phyloP scores from a whole-genome alignment of 2,797 vertebrate genomes.

The Masticophis lateralis region DNA sequence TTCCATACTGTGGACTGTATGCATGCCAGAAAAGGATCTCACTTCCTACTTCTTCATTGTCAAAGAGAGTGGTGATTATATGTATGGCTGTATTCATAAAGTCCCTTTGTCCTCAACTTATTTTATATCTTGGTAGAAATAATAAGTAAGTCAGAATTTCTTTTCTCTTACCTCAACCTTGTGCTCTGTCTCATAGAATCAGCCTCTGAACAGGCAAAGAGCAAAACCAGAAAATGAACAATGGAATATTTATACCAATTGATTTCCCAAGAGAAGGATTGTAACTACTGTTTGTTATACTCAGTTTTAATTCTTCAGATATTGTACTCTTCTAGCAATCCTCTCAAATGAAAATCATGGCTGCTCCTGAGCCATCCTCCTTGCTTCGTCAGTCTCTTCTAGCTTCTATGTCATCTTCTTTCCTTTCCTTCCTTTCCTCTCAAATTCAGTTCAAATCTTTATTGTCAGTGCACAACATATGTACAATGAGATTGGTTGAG shows the following conservation, averaged over 20 bases:
- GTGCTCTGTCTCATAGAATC: background rate
- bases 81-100: background rate
- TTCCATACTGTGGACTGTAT: background rate
- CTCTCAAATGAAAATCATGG: conserved; percentile 26
- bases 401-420: conserved; percentile 6
- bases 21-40: conserved; percentile 39
- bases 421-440: background rate
- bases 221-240: background rate
- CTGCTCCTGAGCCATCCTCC: background rate
- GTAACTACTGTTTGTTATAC: background rate
- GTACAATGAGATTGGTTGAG: too few relatives aligned
- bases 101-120: background rate
- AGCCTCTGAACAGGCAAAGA: background rate
- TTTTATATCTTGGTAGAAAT: background rate
- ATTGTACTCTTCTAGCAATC: conserved; percentile 15
- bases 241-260: background rate
- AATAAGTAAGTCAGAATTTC: conserved; percentile 1
- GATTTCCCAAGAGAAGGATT: background rate
- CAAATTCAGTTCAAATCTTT: too few relatives aligned
- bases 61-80: background rate
- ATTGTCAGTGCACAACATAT: too few relatives aligned
- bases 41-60: conserved; percentile 43
- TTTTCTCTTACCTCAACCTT: accelerated
- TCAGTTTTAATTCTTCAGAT: conserved; percentile 5
- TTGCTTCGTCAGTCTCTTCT: background rate